Evolutionary conservation across 2,113 vertebrate genomes (phyloP).

Genomic region (Cervus canadensis): DNA sequence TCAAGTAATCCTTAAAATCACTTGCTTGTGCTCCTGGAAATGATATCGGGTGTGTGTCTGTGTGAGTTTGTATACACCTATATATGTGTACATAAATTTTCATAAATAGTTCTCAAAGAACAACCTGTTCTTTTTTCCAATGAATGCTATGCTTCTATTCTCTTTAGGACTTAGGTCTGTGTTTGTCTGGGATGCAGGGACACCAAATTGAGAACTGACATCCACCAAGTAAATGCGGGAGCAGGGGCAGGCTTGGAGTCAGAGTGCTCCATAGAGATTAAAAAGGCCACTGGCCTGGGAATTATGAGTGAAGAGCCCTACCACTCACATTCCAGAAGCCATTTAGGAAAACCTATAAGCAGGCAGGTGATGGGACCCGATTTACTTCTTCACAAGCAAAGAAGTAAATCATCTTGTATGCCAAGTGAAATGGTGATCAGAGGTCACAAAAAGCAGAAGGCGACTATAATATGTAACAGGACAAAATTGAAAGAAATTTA

Average conservation of each 20-base stretch:
- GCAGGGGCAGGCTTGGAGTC: too few relatives aligned
- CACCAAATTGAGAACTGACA: not conserved
- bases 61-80: not conserved
- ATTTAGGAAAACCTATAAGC: not conserved
- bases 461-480: not conserved
- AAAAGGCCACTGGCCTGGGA: not conserved
- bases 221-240: not conserved
- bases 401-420: not conserved
- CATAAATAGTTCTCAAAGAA: not conserved
- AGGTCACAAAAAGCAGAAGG: not conserved
- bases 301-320: not conserved
- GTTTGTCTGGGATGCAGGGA: not conserved
- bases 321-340: not conserved
- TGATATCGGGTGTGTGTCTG: not conserved
- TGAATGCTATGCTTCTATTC: not conserved
- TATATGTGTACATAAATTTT: not conserved
- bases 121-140: not conserved
- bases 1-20: constrained; percentile 10
- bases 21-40: not conserved
- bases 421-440: not conserved
- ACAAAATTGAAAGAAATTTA: not conserved
- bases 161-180: not conserved
- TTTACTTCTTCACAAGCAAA: not conserved
- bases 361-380: not conserved
- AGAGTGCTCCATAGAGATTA: not conserved